Evolutionary conservation across 1,140 invertebrate species (phyloP), one percentile per base, ranked within the genome.

Genomic region (Aphis gossypii): DNA sequence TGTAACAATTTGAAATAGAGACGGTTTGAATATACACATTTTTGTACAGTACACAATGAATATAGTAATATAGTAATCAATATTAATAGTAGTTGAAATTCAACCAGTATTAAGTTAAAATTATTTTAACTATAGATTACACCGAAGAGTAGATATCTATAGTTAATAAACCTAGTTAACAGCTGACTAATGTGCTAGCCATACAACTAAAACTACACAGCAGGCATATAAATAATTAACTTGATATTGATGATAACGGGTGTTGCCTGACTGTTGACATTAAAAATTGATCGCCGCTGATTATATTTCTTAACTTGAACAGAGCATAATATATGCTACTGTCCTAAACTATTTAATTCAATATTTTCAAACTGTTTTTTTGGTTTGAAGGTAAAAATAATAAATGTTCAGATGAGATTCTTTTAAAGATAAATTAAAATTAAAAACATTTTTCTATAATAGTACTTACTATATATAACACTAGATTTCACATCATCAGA

Each of bases 401-500:
- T 35, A 30, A 84, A 84, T 14, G 2, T 11, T 68, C 30, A 4
- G 3, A 41, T 44, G 4, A 35, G 4, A 48, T 48, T 87, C 7
- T 87, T 4, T 46, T 68, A 68, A 68, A n/a, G 14, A 76, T n/a
- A 76, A 30, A 30, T 48, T 11, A 3, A 84, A 84, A 86, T 44
- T 30, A 25, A 86, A 46, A 44, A 41, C 5, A 14, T 30, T 25
- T 44, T n/a, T 76, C 4, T 46, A 86, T 30, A 90, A 90, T 68
- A 90, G 30, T 60, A 90, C 89, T 90, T 92, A 92, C 90, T 48
- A 23, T 51, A 68, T 18, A 51, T 48, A 92, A 51, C 51, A 83
- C 46, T 92, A 48, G 44, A 20, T 83, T 92, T 46, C 54, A 92
- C 60, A 76, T 90, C 89, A 68, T 60, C 54, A 68, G 38, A 90